Base-by-base conservation (phyloP, 2,888 invertebrate genomes). In the Meteorus colon region DNA sequence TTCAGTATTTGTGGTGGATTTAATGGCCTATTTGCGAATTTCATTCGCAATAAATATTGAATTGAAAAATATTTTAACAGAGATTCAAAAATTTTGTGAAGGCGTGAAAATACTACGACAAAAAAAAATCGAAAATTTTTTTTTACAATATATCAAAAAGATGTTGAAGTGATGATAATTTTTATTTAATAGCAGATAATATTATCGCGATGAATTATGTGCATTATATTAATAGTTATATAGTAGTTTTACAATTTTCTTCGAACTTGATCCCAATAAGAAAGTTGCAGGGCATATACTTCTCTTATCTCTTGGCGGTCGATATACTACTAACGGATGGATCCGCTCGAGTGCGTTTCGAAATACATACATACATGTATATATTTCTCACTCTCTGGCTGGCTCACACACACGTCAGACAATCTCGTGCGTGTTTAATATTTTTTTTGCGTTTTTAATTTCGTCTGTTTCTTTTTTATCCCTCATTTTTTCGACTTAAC, bases 341-440 rank as follows among this genome's bases (percentile, higher is more conserved):
- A 77, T 79, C 76, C 76, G 81, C 78, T 81, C 78, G 78, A 81
- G 69, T 80, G 81, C 78, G 63, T 81, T 80, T 71, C 62, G 71
- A 73, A 80, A 78, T 70, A 74, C 75, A 68, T 37, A 72, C 59
- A 75, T 72, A 45, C 27, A 48, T 16, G 24, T 24, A 55, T 55
- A 55, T 19, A 48, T n/a, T 34, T 31, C 10, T 66, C 24, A 27
- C 19, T 41, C 29, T 41, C 14, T 66, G 8, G 2, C 37, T 27
- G 41, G 41, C 34, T 24, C 19, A 37, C 41, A 37, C 59, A 59
- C 59, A 59, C 24, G 19, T 60, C 62, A 60, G 48, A 75, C 60
- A 65, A 29, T 67, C 45, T 60, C 67, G 48, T 51, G 65, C 60
- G 71, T 67, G 16, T 45, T 45, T 31, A 45, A 45, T 10, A 45